Conservation (phyloP, 2,888 invertebrate genomes). For the Nemapogon koenigi region DNA sequence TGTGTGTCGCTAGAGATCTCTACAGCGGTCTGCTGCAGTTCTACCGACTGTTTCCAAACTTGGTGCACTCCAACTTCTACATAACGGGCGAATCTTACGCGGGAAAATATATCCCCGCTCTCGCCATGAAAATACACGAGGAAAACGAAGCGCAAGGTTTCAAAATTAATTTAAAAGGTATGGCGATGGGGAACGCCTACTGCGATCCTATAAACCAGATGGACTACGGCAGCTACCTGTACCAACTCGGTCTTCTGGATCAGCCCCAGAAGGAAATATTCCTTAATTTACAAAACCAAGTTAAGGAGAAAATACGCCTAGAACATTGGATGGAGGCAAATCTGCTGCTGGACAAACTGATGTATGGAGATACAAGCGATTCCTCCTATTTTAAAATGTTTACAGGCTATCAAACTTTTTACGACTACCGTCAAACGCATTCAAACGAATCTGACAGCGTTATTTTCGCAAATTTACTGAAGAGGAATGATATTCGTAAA, state of each 20-base stretch:
- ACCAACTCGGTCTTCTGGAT: conserved; percentile 62
- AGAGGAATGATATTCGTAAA: conserved; percentile 41
- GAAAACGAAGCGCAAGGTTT: conserved; percentile 31
- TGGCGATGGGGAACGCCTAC: conserved; percentile 59
- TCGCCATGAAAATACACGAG: conserved; percentile 57
- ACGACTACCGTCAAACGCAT: conserved; percentile 68
- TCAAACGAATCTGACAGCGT: conserved; percentile 46
- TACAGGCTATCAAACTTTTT: conserved; percentile 79
- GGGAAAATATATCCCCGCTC: conserved; percentile 58
- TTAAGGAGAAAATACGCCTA: conserved; percentile 62
- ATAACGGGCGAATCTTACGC: conserved; percentile 70
- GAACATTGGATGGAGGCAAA: conserved; percentile 72
- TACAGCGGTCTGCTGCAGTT: conserved; percentile 63
- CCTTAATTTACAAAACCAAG: conserved; percentile 62
- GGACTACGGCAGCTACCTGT: conserved; percentile 55
- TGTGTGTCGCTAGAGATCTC: conserved; percentile 60
- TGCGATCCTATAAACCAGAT: conserved; percentile 58
- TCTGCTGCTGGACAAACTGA: conserved; percentile 71
- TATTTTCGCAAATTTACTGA: conserved; percentile 31
- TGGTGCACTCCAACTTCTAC: conserved; percentile 60
- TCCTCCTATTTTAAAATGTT: conserved; percentile 64
- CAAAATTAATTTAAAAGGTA: conserved; percentile 58
- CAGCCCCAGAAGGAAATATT: conserved; percentile 62
- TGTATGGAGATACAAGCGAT: conserved; percentile 46
- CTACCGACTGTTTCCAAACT: conserved; percentile 62